phyloP scores from a whole-genome alignment of 2,113 vertebrate species.

The Notothenia coriiceps region DNA sequence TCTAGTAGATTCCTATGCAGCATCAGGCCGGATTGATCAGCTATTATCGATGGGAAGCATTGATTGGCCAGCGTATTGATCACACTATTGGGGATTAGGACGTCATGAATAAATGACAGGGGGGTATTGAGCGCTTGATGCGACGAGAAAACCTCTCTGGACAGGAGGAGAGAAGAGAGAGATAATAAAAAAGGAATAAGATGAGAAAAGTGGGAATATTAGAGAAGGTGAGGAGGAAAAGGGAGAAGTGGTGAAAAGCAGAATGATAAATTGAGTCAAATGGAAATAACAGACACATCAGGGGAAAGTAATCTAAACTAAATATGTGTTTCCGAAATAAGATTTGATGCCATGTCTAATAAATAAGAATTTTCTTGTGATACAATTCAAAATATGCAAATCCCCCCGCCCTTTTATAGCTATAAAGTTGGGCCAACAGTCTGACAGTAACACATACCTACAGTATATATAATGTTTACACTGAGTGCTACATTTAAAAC shows the following conservation, averaged over 20 bases:
- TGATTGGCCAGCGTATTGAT: slow-evolving; percentile 71
- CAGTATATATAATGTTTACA: background rate
- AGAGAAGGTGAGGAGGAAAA: background rate
- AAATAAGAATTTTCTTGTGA: background rate
- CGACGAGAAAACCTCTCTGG: slow-evolving; percentile 49
- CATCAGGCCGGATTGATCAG: slow-evolving; percentile 64
- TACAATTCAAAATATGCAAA: background rate
- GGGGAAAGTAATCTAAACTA: slow-evolving; percentile 4
- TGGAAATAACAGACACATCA: background rate
- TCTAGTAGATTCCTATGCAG: slow-evolving; percentile 48
- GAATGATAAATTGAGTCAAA: background rate
- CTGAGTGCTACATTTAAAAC: background rate
- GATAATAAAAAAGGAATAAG: background rate
- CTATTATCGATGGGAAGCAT: slow-evolving; percentile 66
- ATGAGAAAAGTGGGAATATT: background rate
- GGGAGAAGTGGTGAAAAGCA: background rate
- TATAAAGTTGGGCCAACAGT: background rate
- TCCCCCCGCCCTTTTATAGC: background rate
- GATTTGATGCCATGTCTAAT: background rate
- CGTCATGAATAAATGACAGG: slow-evolving; percentile 75
- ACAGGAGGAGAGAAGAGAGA: slow-evolving; percentile 5
- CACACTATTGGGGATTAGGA: slow-evolving; percentile 74
- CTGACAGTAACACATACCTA: background rate
- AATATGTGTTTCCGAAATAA: background rate
- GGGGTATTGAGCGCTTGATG: slow-evolving; percentile 51